These are phyloP conservation scores for Aphelenchoides fujianensis DNA, from an alignment of 1,140 invertebrate species.

Conservation along the genomic window DNA sequence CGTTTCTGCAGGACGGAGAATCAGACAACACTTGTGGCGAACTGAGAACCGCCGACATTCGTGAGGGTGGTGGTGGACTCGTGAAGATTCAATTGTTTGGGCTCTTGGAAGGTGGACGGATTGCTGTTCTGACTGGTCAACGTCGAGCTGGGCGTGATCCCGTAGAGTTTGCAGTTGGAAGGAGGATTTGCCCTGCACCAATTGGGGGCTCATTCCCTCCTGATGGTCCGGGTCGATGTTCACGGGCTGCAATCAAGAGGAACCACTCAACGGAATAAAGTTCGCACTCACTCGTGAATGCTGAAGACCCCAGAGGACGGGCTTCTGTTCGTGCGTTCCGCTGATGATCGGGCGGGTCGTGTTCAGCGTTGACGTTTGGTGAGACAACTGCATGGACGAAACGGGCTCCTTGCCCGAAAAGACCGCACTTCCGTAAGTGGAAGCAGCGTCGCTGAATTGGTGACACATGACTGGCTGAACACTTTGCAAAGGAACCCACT, in stretches of 20 bases:
- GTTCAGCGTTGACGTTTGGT: neutral
- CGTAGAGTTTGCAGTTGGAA: too few species aligned
- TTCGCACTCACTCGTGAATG: neutral
- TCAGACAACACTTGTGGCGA: constrained; percentile 21
- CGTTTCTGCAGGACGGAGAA: too few species aligned
- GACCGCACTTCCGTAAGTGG: neutral
- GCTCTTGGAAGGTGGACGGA: constrained; percentile 13
- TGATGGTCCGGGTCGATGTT: constrained; percentile 3
- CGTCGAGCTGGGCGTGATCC: constrained; percentile 15
- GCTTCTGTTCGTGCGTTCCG: constrained; percentile 9
- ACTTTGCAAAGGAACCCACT: neutral
- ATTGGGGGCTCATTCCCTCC: neutral
- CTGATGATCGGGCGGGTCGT: constrained; percentile 10
- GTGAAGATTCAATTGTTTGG: constrained; percentile 2
- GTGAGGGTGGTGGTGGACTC: constrained; percentile 15
- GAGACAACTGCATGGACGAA: neutral
- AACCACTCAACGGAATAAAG: constrained; percentile 8
- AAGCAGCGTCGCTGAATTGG: constrained; percentile 2
- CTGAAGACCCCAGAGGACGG: neutral
- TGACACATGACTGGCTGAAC: neutral
- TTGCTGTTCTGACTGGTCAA: constrained; percentile 18
- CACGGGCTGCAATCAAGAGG: neutral
- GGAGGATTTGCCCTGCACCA: too few species aligned
- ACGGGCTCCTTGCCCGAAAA: neutral
- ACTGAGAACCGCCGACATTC: neutral